Percentiles rank a stretch among this genome's conserved stretches.
phyloP scores from a whole-genome alignment of 2,888 invertebrate genomes.

The Lomographa bimaculata region DNA sequence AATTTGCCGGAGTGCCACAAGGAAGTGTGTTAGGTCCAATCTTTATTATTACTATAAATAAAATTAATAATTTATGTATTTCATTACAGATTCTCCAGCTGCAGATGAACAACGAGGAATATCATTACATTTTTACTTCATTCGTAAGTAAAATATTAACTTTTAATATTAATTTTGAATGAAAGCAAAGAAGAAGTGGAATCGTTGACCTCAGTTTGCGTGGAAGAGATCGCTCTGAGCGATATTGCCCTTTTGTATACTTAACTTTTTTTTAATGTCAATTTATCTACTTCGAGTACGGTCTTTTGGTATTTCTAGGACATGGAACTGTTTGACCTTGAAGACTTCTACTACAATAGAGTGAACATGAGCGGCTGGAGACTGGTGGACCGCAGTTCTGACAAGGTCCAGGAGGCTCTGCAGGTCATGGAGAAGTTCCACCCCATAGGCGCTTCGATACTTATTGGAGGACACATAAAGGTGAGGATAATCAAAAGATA shows the following conservation, averaged over 20 bases:
- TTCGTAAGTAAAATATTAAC: conserved; percentile 97
- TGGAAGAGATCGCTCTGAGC: too few species aligned
- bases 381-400: conserved; percentile 91
- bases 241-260: too few species aligned
- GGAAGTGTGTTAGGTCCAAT: too few species aligned
- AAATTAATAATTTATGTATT: too few species aligned
- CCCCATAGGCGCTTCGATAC: conserved; percentile 90
- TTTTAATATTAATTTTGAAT: too few species aligned
- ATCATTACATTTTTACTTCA: conserved; percentile 97
- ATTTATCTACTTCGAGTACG: too few species aligned
- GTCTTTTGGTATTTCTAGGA: conserved; percentile 89
- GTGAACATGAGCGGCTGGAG: conserved; percentile 98
- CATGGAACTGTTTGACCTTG: conserved; percentile 93
- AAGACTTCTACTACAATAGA: conserved; percentile 96
- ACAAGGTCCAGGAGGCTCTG: conserved; percentile 88
- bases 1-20: too few species aligned
- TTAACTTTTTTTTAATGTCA: too few species aligned
- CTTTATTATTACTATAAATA: too few species aligned
- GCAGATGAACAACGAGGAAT: conserved; percentile 97
- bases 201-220: too few species aligned
- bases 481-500: too few species aligned
- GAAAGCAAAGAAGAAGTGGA: too few species aligned
- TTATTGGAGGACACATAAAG: conserved; percentile 84
- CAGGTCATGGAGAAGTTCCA: conserved; percentile 95
- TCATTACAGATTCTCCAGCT: conserved; percentile 93